Conservation (phyloP, 2,888 invertebrate genomes). For the Campoplex nolae region DNA sequence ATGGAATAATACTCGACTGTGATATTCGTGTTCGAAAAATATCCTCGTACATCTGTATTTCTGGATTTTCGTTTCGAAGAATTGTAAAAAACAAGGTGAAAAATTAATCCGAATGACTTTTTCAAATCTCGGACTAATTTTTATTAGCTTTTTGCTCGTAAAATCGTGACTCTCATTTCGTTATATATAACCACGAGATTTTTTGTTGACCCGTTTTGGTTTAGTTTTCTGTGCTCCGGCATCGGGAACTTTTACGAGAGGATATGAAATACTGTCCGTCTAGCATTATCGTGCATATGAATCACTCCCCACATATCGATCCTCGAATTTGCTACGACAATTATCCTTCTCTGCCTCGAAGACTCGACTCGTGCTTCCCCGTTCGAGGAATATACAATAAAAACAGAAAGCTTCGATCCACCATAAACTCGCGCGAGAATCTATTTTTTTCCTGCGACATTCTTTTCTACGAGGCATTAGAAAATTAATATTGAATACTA, state of each 20-base stretch:
- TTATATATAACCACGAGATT: too few species aligned
- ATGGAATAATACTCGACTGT: background rate
- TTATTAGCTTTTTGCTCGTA: background rate
- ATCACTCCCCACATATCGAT: constrained; percentile 24
- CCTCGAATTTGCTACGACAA: constrained; percentile 35
- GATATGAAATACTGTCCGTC: constrained; percentile 11
- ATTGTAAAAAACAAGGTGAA: too few species aligned
- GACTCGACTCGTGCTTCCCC: constrained; percentile 17
- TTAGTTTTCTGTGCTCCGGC: background rate
- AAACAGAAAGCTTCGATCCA: background rate
- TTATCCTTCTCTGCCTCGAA: constrained; percentile 18
- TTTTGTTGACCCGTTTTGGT: background rate
- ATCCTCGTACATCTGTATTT: background rate
- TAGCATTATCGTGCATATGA: constrained; percentile 25
- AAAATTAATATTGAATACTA: background rate
- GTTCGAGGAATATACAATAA: background rate
- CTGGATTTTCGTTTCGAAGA: background rate
- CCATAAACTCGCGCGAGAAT: background rate
- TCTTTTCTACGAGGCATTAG: background rate
- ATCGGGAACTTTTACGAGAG: constrained; percentile 10
- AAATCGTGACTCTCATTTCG: background rate
- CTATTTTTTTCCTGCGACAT: background rate
- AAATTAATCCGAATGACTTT: background rate
- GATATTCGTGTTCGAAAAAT: background rate
- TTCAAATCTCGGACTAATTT: background rate